Base-by-base conservation (phyloP, 2,797 vertebrate species). In the Poeciliopsis gracilis region DNA sequence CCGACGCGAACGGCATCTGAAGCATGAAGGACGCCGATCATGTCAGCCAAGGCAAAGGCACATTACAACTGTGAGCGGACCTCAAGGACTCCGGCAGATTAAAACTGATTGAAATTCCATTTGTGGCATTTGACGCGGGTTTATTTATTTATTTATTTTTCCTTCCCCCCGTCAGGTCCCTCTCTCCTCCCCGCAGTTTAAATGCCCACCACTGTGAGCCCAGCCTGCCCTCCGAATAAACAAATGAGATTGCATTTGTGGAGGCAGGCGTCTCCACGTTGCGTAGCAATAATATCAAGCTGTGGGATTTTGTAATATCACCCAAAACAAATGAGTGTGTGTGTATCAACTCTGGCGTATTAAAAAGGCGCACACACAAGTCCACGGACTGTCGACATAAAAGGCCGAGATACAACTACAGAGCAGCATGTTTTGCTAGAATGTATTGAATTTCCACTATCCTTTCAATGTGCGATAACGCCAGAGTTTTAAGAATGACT, bases 51-150 rank as follows among this genome's bases (percentile, higher is more conserved):
- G 77, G 90, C 82, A 72, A 87, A 87, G 82, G 80, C 91, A 88
- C 76, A 90, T 87, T 89, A 91, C 90, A 89, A 86, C 81, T 71
- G 85, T 89, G 76, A 87, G 84, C 82, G 82, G 89, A 94, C 92
- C 92, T 90, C 91, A 90, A 93, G 87, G 90, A 92, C 92, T 94
- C 79, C 1, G 72, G 86, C 81, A 93, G 90, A 95, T 94, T 93
- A 94, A 94, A 92, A 93, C 86, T 91, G 90, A 95, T 92, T 95
- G 92, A 94, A 95, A 94, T 91, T 90, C 90, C 86, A 92, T 95
- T 93, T 93, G 90, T 90, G 90, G 81, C 77, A 23, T 91, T 92
- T 93, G 87, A 76, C 83, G 80, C 8, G 88, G 81, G 82, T 88
- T 80, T 47, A 53, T 51, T 73, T 38, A 53, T 51, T 73, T 38